These are phyloP conservation scores for Lutjanus campechanus DNA, from an alignment of 2,797 vertebrate species.

Conservation along the genomic window DNA sequence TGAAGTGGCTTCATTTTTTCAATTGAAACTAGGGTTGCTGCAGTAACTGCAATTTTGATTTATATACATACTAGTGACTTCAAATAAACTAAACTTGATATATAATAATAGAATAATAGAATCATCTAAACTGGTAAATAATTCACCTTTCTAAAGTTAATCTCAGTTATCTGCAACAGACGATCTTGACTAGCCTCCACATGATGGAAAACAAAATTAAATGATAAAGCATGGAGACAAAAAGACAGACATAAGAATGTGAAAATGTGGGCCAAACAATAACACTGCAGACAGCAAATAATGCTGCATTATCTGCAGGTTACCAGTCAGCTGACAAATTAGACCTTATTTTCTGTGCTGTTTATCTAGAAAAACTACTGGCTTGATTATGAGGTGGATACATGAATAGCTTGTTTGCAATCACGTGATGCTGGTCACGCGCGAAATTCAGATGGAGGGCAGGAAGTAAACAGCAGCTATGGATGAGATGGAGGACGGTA, in stretches of 20 bases:
- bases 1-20: too few species aligned
- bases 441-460: too few species aligned
- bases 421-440: too few species aligned
- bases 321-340: not conserved
- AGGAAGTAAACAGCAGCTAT: too few species aligned
- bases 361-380: too few species aligned
- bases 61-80: not conserved
- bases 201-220: slow-evolving; percentile 7
- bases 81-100: too few species aligned
- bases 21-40: too few species aligned
- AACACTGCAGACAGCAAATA: slow-evolving; percentile 1
- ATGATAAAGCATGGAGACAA: not conserved
- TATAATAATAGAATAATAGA: too few species aligned
- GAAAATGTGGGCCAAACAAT: not conserved
- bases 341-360: not conserved
- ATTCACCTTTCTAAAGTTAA: not conserved
- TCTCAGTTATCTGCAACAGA: slow-evolving; percentile 7
- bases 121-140: not conserved
- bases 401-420: too few species aligned
- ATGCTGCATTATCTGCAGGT: not conserved
- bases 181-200: slow-evolving; percentile 1
- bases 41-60: too few species aligned
- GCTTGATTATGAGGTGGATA: too few species aligned
- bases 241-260: slow-evolving; percentile 3
- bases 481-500: too few species aligned